Base-by-base conservation (phyloP, 2,113 vertebrate species). In the Callionymus lyra region DNA sequence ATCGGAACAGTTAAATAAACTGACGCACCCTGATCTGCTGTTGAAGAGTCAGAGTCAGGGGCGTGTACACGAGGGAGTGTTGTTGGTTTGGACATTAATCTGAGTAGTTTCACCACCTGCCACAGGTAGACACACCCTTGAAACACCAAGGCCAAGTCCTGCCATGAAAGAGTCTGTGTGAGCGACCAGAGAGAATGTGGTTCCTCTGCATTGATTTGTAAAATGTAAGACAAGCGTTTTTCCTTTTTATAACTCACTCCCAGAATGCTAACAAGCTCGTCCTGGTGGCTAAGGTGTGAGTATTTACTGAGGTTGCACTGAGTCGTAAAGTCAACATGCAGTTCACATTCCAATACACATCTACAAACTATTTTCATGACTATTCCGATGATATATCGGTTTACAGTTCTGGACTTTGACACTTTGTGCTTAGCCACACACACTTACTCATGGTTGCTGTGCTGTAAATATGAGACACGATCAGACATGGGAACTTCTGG, bases 351-450 rank as follows among this genome's bases (percentile, higher is more conserved):
- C 27, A 34, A 58, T 16, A 27, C 19, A 15, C 31, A 15, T 44
- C 6, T 16, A n/a, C n/a, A n/a, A 61, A 41, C 49, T 40, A 37
- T 41, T 46, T 33, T 15, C 19, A 31, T 47, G n/a, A n/a, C 40
- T 47, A 17, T 47, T 11, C 31, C 2, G 6, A 6, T 16, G 27
- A 59, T 17, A 56, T 54, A 61, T 55, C 32, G 45, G 12, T 59
- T 61, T 53, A 52, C 31, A 33, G n/a, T 49, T 56, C 13, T 70
- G 63, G 51, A 76, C 65, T 68, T 70, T 57, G 58, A 53, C 65
- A 74, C 50, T 38, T 64, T 41, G 31, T 9, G 16, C 34, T 11
- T 15, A 17, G 10, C 15, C 49, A 40, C 39, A 34, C 21, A 27
- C 21, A 27, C 21, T 27, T 2, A 6, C n/a, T 35, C 34, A 35